These are phyloP conservation scores for Porites evermanni DNA, from an alignment of 92 coral and sea anemone genomes.

Conservation along the genomic window DNA sequence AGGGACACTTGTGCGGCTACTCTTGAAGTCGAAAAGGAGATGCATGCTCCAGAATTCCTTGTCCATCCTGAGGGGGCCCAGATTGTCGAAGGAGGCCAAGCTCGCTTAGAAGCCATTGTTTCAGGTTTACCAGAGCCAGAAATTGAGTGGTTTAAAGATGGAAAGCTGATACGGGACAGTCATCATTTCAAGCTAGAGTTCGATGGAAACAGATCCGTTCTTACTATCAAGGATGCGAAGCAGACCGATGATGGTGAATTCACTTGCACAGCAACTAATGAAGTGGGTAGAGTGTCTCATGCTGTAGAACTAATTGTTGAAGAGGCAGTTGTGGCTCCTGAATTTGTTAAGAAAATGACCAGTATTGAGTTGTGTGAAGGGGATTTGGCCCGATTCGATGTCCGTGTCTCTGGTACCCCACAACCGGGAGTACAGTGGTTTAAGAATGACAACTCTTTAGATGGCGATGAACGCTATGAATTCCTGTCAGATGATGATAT, in stretches of 20 bases:
- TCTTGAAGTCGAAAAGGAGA: slow-evolving; percentile 77
- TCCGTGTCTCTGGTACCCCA: slow-evolving; percentile 96
- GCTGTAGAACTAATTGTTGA: slow-evolving; percentile 86
- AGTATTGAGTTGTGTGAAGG: slow-evolving; percentile 90
- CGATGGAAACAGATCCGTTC: slow-evolving; percentile 78
- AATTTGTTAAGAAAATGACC: slow-evolving; percentile 79
- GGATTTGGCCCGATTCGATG: slow-evolving; percentile 89
- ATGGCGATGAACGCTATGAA: slow-evolving; percentile 71
- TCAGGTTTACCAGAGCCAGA: slow-evolving; percentile 89
- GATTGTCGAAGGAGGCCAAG: slow-evolving; percentile 73
- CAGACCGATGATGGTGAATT: slow-evolving; percentile 94
- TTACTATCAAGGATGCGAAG: slow-evolving; percentile 85
- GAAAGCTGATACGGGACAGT: slow-evolving; percentile 74
- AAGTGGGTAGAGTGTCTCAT: slow-evolving; percentile 91
- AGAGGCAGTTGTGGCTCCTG: slow-evolving; percentile 91
- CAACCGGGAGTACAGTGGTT: slow-evolving; percentile 91
- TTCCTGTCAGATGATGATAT: slow-evolving; percentile 88
- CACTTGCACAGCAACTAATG: slow-evolving; percentile 85
- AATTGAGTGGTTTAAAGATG: slow-evolving; percentile 95
- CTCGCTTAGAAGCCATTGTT: slow-evolving; percentile 73
- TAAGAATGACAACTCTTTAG: slow-evolving; percentile 74
- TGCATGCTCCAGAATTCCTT: slow-evolving; percentile 77
- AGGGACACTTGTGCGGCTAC: slow-evolving; percentile 77
- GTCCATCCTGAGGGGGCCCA: slow-evolving; percentile 66
- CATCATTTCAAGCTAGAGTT: slow-evolving; percentile 79